Evolutionary conservation across 2,797 vertebrate genomes (phyloP).

Genomic region (Scolopax bukidnonensis): DNA sequence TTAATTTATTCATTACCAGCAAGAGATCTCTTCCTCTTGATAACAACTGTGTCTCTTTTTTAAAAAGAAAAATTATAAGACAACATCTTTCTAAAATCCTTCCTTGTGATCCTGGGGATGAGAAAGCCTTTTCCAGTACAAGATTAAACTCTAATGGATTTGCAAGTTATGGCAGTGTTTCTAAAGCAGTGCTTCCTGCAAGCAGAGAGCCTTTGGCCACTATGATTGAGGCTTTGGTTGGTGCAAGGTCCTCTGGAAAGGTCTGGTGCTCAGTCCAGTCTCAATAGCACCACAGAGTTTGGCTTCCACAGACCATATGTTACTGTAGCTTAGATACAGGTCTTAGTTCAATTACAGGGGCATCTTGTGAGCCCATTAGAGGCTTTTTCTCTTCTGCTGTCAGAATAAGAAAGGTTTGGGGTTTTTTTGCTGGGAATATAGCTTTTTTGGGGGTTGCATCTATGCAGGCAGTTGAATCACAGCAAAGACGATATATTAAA

Average conservation of each 20-base stretch:
- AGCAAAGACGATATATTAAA: neutral
- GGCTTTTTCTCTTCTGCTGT: neutral
- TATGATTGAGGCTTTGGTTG: neutral
- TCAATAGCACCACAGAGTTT: rapidly evolving
- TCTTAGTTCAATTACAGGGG: neutral
- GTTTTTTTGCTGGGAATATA: neutral
- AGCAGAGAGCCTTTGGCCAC: neutral
- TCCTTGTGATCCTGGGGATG: neutral
- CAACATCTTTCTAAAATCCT: neutral
- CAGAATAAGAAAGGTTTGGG: neutral
- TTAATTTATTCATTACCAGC: neutral
- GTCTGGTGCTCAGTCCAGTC: rapidly evolving
- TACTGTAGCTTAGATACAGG: neutral
- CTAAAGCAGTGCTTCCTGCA: neutral
- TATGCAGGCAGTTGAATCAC: neutral
- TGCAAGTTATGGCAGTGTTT: neutral
- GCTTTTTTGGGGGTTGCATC: neutral
- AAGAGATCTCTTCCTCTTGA: neutral
- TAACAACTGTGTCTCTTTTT: neutral
- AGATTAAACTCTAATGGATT: neutral
- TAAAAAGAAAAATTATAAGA: neutral
- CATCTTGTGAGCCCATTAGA: neutral
- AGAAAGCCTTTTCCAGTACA: neutral
- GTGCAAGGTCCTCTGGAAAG: neutral
- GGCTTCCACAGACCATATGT: neutral